phyloP scores from a whole-genome alignment of 1,140 invertebrate species.

The Sarcophaga bullata region DNA sequence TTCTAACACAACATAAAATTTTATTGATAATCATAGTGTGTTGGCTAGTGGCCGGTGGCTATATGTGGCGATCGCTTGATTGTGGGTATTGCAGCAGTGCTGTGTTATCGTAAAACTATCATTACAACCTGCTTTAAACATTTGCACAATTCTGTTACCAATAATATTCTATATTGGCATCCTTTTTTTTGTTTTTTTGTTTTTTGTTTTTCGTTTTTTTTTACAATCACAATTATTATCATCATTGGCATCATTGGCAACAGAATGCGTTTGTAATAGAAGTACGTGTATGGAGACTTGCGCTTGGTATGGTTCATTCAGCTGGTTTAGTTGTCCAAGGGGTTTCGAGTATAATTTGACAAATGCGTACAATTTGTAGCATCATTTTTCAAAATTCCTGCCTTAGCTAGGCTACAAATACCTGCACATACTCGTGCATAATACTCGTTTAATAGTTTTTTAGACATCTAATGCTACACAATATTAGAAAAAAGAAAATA shows the following conservation, averaged over 20 bases:
- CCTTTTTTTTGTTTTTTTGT: no score
- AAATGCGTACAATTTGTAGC: conserved; percentile 65
- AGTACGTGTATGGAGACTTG: background rate
- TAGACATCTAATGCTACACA: conserved; percentile 2
- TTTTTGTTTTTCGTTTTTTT: no score
- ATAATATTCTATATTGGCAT: background rate
- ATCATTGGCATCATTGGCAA: background rate
- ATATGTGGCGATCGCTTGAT: background rate
- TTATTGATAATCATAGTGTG: background rate
- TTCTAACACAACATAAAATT: conserved; percentile 2
- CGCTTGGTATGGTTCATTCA: background rate
- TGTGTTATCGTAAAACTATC: background rate
- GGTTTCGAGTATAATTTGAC: conserved; percentile 52
- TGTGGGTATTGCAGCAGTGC: background rate
- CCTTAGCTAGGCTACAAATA: background rate
- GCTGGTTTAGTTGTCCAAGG: no score
- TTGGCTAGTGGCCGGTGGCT: background rate
- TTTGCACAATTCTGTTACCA: background rate
- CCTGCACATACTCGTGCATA: conserved; percentile 30
- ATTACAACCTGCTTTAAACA: background rate
- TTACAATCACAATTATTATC: no score
- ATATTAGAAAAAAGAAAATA: background rate
- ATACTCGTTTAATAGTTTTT: no score
- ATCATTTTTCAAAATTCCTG: conserved; percentile 61
- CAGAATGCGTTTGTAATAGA: background rate